Evolutionary conservation across 1,140 invertebrate species (phyloP), one percentile per base, ranked within the genome.

Genomic region (Pentalonia nigronervosa): DNA sequence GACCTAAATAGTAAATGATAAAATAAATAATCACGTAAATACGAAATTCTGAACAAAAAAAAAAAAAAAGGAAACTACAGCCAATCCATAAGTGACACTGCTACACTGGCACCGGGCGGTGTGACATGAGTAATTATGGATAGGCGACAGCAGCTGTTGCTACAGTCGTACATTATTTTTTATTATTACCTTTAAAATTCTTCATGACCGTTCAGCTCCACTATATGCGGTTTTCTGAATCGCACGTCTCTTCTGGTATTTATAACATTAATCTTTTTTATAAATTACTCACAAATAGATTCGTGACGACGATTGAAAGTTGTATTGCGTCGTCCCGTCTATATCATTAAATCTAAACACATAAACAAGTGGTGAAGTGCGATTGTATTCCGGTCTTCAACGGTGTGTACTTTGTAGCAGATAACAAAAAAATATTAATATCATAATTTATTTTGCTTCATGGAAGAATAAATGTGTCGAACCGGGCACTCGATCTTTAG

Each of bases 1-100:
- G n/a, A 20, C 60, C n/a, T 76, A n/a, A 76, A 76, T 76, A 30
- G n/a, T 76, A n/a, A 76, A 76, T 76, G 60, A 76, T 76, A 76
- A n/a, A 76, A 76, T 76, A n/a, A 76, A 76, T 76, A n/a, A n/a
- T 67, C 60, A n/a, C n/a, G 41, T n/a, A 20, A 17, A 76, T 4
- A 30, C 4, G 56, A 6, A 11, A 67, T 30, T 60, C n/a, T 23
- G 60, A n/a, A 7, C 8, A n/a, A 60, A 17, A 17, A 76, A n/a
- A 9, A 3, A 47, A 7, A 9, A 47, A 47, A 9, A 47, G 0
- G 47, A 47, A 47, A 47, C 60, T 76, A 21, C 30, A n/a, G 60
- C 1, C n/a, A n/a, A n/a, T n/a, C n/a, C n/a, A n/a, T n/a, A 7
- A 30, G 60, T n/a, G 60, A n/a, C 60, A 76, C 30, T 7, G n/a